These are phyloP conservation scores for Thymelicus lineola DNA, from an alignment of 2,888 invertebrate genomes.

Conservation along the genomic window DNA sequence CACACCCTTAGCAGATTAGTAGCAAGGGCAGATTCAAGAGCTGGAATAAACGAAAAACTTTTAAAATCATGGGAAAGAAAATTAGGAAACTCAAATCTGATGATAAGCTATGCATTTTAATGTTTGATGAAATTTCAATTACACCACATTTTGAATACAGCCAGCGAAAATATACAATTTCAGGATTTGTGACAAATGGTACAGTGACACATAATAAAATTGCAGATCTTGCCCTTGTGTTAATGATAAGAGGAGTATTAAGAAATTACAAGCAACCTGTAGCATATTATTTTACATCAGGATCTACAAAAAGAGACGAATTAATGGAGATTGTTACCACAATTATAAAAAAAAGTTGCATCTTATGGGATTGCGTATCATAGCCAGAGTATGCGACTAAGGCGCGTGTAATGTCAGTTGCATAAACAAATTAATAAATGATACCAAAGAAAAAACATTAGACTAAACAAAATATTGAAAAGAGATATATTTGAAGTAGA, in stretches of 20 bases:
- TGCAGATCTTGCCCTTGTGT: constrained; percentile 7
- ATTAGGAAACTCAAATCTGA: constrained; percentile 28
- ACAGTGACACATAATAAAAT: background rate
- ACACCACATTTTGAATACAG: background rate
- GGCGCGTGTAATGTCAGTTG: no score
- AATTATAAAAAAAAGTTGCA: no score
- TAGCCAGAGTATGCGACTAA: no score
- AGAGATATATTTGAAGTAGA: background rate
- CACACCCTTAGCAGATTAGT: no score
- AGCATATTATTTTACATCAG: no score
- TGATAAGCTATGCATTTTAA: constrained; percentile 21
- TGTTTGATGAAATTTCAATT: constrained; percentile 18
- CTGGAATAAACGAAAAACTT: constrained; percentile 42
- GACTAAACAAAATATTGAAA: background rate
- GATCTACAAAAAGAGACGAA: no score
- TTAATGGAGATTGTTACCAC: no score
- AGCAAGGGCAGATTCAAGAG: constrained; percentile 30
- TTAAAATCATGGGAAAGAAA: no score
- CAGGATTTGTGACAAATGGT: constrained; percentile 13
- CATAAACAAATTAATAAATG: no score
- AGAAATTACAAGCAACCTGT: background rate
- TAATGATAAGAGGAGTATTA: constrained; percentile 14
- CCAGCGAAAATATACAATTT: constrained; percentile 2
- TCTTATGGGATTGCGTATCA: no score
- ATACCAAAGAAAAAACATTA: background rate